phyloP scores from a whole-genome alignment of 2,113 vertebrate species.

The Xiphophorus couchianus region DNA sequence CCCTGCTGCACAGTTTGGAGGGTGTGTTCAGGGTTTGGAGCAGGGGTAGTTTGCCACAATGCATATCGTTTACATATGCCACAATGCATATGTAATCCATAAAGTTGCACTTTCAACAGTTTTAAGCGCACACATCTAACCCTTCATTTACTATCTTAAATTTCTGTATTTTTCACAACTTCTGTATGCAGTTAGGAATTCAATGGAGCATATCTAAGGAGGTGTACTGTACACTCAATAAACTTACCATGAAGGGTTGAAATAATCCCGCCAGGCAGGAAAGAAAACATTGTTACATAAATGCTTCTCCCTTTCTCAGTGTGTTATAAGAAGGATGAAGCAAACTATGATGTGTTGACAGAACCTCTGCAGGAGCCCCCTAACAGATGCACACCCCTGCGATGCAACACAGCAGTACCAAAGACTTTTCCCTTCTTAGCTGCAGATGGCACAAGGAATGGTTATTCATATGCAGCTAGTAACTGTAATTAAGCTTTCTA shows the following conservation, averaged over 20 bases:
- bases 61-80: no score
- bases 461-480: background rate
- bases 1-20: no score
- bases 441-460: slow-evolving; percentile 1
- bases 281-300: background rate
- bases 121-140: no score
- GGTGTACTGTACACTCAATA: background rate
- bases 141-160: no score
- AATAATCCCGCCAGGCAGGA: background rate
- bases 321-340: slow-evolving; percentile 13
- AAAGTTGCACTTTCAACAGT: no score
- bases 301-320: slow-evolving; percentile 18
- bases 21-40: no score
- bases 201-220: background rate
- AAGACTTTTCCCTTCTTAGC: slow-evolving; percentile 2
- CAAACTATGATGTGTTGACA: slow-evolving; percentile 17
- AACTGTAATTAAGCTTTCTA: background rate
- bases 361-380: slow-evolving; percentile 2
- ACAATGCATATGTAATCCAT: no score
- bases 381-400: slow-evolving; percentile 11
- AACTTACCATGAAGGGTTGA: background rate
- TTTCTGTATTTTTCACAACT: no score
- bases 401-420: background rate
- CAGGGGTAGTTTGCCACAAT: no score
- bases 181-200: no score